phyloP scores from a whole-genome alignment of 1,140 invertebrate species.

The Drosophila kikkawai region DNA sequence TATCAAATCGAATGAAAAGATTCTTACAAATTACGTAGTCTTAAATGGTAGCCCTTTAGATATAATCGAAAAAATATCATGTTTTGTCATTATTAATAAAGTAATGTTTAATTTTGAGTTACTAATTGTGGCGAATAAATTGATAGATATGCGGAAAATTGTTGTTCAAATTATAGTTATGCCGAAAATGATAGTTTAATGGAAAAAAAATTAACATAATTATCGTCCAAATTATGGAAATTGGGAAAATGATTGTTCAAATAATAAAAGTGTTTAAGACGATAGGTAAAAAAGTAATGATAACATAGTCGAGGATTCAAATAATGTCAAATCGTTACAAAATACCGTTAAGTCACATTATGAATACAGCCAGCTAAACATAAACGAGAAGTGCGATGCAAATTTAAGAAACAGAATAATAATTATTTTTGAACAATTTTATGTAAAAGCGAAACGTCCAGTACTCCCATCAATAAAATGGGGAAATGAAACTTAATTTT shows the following conservation, averaged over 20 bases:
- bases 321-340: no score
- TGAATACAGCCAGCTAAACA: background rate
- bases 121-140: background rate
- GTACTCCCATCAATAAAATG: background rate
- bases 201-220: no score
- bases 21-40: background rate
- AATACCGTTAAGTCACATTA: no score
- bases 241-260: background rate
- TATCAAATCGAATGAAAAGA: background rate
- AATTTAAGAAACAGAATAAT: background rate
- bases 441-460: background rate
- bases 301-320: no score
- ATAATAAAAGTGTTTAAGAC: background rate
- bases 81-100: background rate
- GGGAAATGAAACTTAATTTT: slow-evolving; percentile 14
- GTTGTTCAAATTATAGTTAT: no score
- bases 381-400: background rate
- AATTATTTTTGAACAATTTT: background rate
- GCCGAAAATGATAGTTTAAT: background rate
- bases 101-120: slow-evolving; percentile 1
- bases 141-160: background rate
- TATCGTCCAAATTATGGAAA: background rate
- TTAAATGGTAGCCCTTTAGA: background rate
- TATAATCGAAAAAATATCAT: slow-evolving; percentile 2
- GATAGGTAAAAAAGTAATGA: no score